phyloP scores from a whole-genome alignment of 2,113 vertebrate genomes.

The Dasyprocta punctata region DNA sequence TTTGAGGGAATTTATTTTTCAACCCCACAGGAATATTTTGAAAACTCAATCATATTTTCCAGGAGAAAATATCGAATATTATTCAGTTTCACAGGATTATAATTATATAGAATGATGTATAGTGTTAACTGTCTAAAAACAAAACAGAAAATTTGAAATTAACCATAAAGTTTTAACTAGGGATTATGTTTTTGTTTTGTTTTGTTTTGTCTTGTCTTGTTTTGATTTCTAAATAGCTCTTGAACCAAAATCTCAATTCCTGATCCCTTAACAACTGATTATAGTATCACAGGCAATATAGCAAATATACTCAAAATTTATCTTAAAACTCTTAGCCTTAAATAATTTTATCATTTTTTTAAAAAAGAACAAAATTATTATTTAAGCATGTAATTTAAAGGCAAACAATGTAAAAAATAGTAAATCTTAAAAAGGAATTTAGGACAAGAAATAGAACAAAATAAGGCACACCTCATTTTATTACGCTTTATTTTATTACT shows the following conservation, averaged over 20 bases:
- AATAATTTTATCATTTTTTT: neutral
- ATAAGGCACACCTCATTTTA: neutral
- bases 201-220: neutral
- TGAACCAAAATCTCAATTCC: neutral
- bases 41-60: neutral
- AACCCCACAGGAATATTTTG: neutral
- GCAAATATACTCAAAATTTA: neutral
- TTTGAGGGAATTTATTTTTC: neutral
- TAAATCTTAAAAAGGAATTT: neutral
- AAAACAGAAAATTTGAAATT: neutral
- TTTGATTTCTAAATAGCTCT: neutral
- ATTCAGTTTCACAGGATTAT: neutral
- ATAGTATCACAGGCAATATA: neutral
- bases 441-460: neutral
- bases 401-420: neutral
- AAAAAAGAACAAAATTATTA: neutral
- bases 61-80: neutral
- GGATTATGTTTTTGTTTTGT: neutral
- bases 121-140: neutral
- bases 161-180: neutral
- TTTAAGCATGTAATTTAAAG: neutral
- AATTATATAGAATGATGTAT: neutral
- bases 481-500: neutral
- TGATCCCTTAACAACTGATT: neutral
- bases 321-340: neutral